phyloP scores from a whole-genome alignment of 2,888 invertebrate species.

The Elmis aenea region DNA sequence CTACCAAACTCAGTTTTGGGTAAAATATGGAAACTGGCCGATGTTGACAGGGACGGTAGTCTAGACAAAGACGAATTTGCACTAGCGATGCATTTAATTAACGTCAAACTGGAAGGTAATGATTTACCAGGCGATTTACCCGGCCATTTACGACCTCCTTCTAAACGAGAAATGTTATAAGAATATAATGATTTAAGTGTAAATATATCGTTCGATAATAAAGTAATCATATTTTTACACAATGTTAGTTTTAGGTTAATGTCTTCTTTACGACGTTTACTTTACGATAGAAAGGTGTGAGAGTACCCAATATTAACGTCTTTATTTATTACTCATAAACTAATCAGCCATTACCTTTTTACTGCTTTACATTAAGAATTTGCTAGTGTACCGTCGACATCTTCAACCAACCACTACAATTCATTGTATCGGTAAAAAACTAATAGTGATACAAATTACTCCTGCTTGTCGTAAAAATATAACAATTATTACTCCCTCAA shows the following conservation, averaged over 20 bases:
- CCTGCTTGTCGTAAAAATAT: too few relatives aligned
- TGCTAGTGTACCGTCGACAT: too few relatives aligned
- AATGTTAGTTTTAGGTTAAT: neutral
- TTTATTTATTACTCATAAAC: conserved; percentile 2
- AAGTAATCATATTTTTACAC: neutral
- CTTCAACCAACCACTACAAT: too few relatives aligned
- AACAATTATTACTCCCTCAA: too few relatives aligned
- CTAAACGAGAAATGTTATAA: conserved; percentile 51
- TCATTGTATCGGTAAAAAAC: too few relatives aligned
- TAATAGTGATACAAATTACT: too few relatives aligned
- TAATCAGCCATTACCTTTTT: too few relatives aligned
- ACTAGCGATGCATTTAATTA: conserved; percentile 91
- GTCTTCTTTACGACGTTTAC: neutral
- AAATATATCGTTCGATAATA: conserved; percentile 5
- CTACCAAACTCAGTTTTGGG: conserved; percentile 93
- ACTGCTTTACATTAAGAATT: too few relatives aligned
- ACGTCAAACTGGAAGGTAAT: conserved; percentile 82
- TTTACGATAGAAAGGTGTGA: too few relatives aligned
- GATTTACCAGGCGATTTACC: conserved; percentile 85
- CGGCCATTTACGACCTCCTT: conserved; percentile 82
- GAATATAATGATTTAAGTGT: neutral
- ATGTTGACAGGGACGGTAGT: conserved; percentile 91
- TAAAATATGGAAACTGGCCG: conserved; percentile 95
- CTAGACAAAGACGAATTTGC: conserved; percentile 95
- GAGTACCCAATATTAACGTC: conserved; percentile 5